Conservation (phyloP, 2,888 invertebrate species). For the Ophraella communa region DNA sequence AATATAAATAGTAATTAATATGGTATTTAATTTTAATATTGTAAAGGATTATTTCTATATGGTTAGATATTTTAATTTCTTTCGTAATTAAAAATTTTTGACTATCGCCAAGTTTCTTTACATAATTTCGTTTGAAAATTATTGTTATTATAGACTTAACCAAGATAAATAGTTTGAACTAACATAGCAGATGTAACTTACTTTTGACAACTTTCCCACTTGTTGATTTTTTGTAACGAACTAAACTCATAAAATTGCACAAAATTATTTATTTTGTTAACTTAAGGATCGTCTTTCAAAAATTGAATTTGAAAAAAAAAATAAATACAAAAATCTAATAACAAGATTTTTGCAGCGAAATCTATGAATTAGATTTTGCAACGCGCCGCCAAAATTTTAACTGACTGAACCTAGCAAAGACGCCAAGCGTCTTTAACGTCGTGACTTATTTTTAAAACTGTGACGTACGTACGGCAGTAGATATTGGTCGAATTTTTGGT, state of each 20-base stretch:
- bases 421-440: slow-evolving; percentile 47
- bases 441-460: slow-evolving; percentile 48
- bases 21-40: no score
- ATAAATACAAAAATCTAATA: background rate
- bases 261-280: background rate
- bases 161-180: no score
- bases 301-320: background rate
- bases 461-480: slow-evolving; percentile 39
- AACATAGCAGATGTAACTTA: slow-evolving; percentile 12
- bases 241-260: background rate
- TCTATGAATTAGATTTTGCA: slow-evolving; percentile 21
- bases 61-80: no score
- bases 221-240: slow-evolving; percentile 3
- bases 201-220: slow-evolving; percentile 2
- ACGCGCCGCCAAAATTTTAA: slow-evolving; percentile 38
- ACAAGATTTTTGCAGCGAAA: no score
- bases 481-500: slow-evolving; percentile 43
- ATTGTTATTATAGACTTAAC: no score
- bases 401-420: slow-evolving; percentile 49
- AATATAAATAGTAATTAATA: no score
- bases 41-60: no score
- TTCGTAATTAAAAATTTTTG: background rate
- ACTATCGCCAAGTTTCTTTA: background rate
- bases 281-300: background rate
- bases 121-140: no score